A percentile compares a stretch with the other conserved stretches of the same genome.
These are phyloP conservation scores for Cygnus olor DNA, from an alignment of 2,797 vertebrate species.

Conservation along the genomic window DNA sequence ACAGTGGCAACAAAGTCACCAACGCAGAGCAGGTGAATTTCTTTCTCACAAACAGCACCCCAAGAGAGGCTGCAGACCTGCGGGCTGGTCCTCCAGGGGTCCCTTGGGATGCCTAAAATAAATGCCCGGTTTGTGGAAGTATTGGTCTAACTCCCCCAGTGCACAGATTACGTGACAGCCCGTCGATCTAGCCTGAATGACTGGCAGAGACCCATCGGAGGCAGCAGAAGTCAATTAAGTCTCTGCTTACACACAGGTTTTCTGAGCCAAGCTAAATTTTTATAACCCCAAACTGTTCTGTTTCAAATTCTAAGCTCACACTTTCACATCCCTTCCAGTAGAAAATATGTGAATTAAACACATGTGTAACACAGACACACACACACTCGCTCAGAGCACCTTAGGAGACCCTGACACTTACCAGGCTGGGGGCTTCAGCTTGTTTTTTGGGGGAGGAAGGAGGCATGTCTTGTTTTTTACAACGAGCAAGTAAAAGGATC, in stretches of 20 bases:
- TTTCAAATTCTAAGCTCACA: slow-evolving; percentile 71
- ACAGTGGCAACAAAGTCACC: neutral
- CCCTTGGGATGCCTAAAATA: slow-evolving; percentile 8
- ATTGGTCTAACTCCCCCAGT: neutral
- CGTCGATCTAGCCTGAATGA: slow-evolving; percentile 78
- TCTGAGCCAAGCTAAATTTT: slow-evolving; percentile 83
- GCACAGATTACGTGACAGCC: slow-evolving; percentile 66
- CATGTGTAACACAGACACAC: slow-evolving; percentile 65
- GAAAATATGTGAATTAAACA: slow-evolving; percentile 76
- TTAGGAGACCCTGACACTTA: slow-evolving; percentile 50
- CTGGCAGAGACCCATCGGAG: slow-evolving; percentile 79
- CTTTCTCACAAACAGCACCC: neutral
- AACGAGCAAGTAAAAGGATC: neutral
- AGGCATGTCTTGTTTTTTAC: neutral
- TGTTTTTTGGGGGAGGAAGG: neutral
- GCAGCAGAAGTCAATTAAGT: slow-evolving; percentile 88
- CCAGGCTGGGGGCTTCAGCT: too few relatives aligned
- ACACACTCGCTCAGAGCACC: slow-evolving; percentile 28
- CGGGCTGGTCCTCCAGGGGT: neutral
- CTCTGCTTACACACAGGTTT: slow-evolving; percentile 77
- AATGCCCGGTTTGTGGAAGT: slow-evolving; percentile 19
- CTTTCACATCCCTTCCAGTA: slow-evolving; percentile 70
- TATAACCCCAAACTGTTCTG: slow-evolving; percentile 75
- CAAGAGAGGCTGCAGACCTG: neutral
- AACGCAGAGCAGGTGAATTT: slow-evolving; percentile 17